Evolutionary conservation across 2,113 vertebrate genomes (phyloP).

Genomic region (Lophotis ruficrista): DNA sequence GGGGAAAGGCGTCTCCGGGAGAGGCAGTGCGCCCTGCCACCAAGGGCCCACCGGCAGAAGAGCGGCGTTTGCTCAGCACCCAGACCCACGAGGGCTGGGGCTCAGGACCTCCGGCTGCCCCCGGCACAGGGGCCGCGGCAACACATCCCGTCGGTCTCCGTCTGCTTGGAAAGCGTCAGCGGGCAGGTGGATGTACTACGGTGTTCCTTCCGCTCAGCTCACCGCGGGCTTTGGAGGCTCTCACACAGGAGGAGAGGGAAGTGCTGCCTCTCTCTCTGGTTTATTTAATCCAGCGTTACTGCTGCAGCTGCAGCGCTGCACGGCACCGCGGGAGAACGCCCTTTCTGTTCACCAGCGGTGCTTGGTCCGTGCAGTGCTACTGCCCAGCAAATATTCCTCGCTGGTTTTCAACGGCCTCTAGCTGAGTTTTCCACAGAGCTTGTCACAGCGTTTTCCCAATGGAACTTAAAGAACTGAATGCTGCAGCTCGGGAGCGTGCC

Average conservation of each 20-base stretch:
- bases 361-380: not conserved
- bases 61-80: not conserved
- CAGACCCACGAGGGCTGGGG: not conserved
- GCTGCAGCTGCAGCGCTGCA: not conserved
- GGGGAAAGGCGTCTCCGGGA: not conserved
- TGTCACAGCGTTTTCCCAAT: rapidly evolving
- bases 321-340: not conserved
- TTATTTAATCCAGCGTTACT: not conserved
- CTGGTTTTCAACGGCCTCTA: not conserved
- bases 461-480: not conserved
- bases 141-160: not conserved
- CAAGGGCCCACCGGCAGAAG: not conserved
- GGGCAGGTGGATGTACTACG: rapidly evolving
- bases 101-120: not conserved
- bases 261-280: too few relatives aligned
- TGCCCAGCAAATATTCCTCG: not conserved
- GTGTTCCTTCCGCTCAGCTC: not conserved
- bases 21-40: not conserved
- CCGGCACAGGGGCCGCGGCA: not conserved
- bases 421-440: not conserved
- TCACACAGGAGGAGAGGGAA: not conserved
- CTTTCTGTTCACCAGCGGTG: not conserved
- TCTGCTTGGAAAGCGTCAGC: not conserved
- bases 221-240: not conserved
- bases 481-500: not conserved